Conservation (phyloP, 2,797 vertebrate species). For the Eulemur mongoz region DNA sequence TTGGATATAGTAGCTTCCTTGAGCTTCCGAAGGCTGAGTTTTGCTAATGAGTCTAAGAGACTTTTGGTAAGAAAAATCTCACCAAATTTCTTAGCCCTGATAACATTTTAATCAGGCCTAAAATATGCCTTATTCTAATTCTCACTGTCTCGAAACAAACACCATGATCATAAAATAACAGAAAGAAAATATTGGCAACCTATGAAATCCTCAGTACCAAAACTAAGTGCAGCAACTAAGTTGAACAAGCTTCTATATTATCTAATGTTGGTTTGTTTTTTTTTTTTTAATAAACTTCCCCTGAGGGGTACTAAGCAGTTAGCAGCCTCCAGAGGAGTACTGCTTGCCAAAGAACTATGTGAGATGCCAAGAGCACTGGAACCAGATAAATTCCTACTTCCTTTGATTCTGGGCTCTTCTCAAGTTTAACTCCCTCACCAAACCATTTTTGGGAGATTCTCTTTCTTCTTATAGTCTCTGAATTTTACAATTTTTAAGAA, state of each 20-base stretch:
- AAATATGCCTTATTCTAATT: constrained; percentile 9
- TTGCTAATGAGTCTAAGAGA: not conserved
- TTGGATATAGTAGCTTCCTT: not conserved
- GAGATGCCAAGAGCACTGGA: not conserved
- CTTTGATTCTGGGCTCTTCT: not conserved
- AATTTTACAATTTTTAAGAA: not conserved
- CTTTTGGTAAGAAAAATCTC: not conserved
- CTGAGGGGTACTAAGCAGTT: not conserved
- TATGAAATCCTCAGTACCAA: constrained; percentile 24
- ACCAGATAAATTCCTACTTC: not conserved
- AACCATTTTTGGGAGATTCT: not conserved
- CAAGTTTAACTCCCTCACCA: not conserved
- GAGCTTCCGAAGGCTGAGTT: not conserved
- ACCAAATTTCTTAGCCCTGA: not conserved
- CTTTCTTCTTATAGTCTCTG: not conserved
- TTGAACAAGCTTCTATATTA: not conserved
- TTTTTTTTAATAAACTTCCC: not conserved
- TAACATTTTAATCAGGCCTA: not conserved
- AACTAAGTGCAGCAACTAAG: not conserved
- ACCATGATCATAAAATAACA: constrained; percentile 3
- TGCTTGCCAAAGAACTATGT: not conserved
- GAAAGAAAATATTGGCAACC: constrained; percentile 14
- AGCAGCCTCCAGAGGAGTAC: not conserved
- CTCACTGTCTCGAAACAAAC: constrained; percentile 16
- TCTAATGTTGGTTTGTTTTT: not conserved